phyloP scores from a whole-genome alignment of 2,113 vertebrate genomes.

The Gallinago jamesoni region DNA sequence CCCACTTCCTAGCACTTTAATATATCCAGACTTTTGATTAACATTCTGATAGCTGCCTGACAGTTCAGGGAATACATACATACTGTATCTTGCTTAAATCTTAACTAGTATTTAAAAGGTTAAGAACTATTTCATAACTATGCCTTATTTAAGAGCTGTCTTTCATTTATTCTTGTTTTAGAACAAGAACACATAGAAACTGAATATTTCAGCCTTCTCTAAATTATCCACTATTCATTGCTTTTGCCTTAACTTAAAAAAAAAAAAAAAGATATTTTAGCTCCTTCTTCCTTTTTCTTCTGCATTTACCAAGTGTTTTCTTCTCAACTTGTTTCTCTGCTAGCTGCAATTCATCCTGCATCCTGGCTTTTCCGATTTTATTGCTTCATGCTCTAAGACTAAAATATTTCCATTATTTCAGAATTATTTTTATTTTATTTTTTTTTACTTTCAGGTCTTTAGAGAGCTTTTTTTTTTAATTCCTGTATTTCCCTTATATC shows the following conservation, averaged over 20 bases:
- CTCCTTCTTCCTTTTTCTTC: not conserved
- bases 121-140: not conserved
- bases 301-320: not conserved
- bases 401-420: not conserved
- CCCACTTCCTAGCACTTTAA: not conserved
- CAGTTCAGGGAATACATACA: not conserved
- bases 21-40: not conserved
- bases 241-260: not conserved
- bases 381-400: not conserved
- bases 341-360: not conserved
- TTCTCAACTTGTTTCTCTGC: not conserved
- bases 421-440: no score
- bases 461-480: not conserved
- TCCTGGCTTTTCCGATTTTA: not conserved
- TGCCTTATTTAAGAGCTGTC: not conserved
- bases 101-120: not conserved
- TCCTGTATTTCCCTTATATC: not conserved
- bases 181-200: not conserved
- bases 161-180: not conserved
- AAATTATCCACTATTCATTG: not conserved
- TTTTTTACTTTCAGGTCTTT: not conserved
- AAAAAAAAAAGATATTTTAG: not conserved
- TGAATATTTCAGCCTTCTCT: not conserved
- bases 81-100: not conserved
- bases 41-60: not conserved